These are phyloP conservation scores for Sialia sialis DNA, from an alignment of 2,113 vertebrate species.

Conservation along the genomic window DNA sequence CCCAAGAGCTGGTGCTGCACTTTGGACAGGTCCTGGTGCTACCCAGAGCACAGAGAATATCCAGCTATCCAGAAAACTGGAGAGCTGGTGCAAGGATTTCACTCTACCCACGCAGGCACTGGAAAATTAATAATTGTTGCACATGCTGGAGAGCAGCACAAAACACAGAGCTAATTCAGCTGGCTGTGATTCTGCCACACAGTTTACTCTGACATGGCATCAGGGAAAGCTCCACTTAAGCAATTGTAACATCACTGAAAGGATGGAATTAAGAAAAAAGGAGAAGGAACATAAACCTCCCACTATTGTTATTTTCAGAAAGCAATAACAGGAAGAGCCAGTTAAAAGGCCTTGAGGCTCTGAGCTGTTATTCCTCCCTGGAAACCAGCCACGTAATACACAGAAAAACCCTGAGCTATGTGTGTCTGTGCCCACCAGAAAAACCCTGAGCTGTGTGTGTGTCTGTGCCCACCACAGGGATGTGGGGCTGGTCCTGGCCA, in stretches of 20 bases:
- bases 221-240: constrained; percentile 32
- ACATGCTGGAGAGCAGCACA: not conserved
- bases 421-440: fast-evolving
- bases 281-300: constrained; percentile 62
- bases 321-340: constrained; percentile 36
- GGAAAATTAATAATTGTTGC: not conserved
- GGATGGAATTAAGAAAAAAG: constrained; percentile 50
- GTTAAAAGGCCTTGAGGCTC: not conserved
- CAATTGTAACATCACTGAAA: constrained; percentile 62
- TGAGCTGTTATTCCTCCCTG: not conserved
- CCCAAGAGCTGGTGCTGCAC: fast-evolving
- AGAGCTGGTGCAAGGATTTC: not conserved
- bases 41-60: not conserved
- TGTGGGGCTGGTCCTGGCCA: not conserved
- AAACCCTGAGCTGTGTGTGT: not conserved
- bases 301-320: constrained; percentile 43
- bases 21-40: not conserved
- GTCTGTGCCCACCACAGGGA: fast-evolving
- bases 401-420: not conserved
- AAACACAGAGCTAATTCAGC: not conserved
- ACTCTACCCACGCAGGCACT: not conserved
- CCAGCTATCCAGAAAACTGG: not conserved
- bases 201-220: not conserved
- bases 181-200: not conserved
- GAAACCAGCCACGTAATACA: not conserved